Percentiles rank a stretch among this genome's conserved stretches.
phyloP scores from a whole-genome alignment of 2,888 invertebrate species.

The Adelphocoris suturalis region DNA sequence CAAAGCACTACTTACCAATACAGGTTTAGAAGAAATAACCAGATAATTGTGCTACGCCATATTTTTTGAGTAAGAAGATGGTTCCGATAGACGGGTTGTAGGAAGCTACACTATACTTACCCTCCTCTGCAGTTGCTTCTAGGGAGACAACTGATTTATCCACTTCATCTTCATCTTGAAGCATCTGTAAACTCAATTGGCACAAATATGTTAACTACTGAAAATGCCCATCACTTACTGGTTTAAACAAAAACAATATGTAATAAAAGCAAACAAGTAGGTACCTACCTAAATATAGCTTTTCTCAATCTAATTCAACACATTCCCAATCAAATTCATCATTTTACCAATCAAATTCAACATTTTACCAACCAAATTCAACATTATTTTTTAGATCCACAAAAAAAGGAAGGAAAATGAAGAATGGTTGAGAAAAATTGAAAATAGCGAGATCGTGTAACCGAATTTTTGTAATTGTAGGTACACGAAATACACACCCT shows the following conservation, averaged over 20 bases:
- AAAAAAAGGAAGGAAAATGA: too few relatives aligned
- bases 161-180: neutral
- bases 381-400: too few relatives aligned
- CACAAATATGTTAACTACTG: too few relatives aligned
- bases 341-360: too few relatives aligned
- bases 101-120: neutral
- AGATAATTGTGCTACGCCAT: too few relatives aligned
- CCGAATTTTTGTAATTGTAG: too few relatives aligned
- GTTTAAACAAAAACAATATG: neutral
- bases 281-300: neutral
- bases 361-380: too few relatives aligned
- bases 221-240: neutral
- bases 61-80: neutral
- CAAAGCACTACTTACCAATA: neutral
- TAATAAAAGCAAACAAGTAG: neutral
- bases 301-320: too few relatives aligned
- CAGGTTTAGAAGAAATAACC: neutral
- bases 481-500: too few relatives aligned
- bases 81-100: neutral
- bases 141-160: neutral
- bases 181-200: neutral
- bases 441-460: too few relatives aligned
- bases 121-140: neutral
- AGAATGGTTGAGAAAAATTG: too few relatives aligned
- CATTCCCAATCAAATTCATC: too few relatives aligned